Conservation (phyloP, 2,113 vertebrate species). For the Anolis carolinensis region DNA sequence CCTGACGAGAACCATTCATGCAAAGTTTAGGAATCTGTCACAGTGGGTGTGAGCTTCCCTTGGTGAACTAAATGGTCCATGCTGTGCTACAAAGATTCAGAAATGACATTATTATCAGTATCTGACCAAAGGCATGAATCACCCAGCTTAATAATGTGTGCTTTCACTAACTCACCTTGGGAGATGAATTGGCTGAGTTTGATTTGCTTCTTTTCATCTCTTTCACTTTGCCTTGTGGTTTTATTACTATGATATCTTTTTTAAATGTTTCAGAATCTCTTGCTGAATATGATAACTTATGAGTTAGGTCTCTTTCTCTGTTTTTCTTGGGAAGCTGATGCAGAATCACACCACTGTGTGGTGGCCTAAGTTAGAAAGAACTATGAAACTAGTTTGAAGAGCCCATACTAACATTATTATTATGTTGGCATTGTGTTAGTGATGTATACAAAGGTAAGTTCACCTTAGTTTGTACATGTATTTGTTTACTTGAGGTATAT, state of each 20-base stretch:
- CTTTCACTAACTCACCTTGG: constrained; percentile 3
- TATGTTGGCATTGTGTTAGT: neutral
- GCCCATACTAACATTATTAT: neutral
- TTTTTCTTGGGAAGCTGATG: neutral
- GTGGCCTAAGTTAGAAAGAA: neutral
- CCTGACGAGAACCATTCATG: constrained; percentile 51
- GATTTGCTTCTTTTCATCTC: constrained; percentile 3
- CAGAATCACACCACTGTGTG: neutral
- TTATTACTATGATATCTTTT: neutral
- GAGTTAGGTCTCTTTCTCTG: neutral
- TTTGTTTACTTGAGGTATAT: too few relatives aligned
- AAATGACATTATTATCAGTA: constrained; percentile 47
- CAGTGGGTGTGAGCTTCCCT: constrained; percentile 54
- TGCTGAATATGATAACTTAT: neutral
- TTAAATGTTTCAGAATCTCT: neutral
- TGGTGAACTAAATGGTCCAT: constrained; percentile 66
- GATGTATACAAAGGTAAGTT: too few relatives aligned
- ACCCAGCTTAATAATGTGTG: constrained; percentile 56
- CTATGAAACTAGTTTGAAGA: neutral
- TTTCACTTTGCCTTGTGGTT: neutral
- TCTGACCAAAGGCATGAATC: constrained; percentile 59
- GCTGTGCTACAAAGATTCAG: constrained; percentile 55
- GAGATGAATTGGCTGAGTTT: constrained; percentile 6
- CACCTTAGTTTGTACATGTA: too few relatives aligned
- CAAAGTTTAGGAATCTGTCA: constrained; percentile 58